A percentile compares a stretch with the other conserved stretches of the same genome.
These are phyloP conservation scores for Nesoenas mayeri DNA, from an alignment of 2,113 vertebrate species.

Conservation along the genomic window DNA sequence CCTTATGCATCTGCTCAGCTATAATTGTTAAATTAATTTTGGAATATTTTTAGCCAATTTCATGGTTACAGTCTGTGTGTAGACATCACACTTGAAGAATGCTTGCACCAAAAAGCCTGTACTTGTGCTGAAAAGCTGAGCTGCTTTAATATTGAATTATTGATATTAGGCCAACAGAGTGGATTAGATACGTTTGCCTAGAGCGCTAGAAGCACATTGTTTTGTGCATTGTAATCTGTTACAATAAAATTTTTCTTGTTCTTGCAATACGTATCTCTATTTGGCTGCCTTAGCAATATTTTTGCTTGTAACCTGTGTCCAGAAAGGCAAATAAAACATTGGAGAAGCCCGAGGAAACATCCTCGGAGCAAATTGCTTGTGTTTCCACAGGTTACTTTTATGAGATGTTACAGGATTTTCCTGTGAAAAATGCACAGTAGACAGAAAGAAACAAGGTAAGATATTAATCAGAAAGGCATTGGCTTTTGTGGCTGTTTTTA, in stretches of 20 bases:
- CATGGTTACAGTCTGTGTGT: neutral
- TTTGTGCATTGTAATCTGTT: neutral
- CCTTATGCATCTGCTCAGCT: neutral
- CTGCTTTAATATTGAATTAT: conserved; percentile 3
- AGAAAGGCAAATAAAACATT: neutral
- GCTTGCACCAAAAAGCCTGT: neutral
- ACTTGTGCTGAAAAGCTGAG: neutral
- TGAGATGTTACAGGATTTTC: neutral
- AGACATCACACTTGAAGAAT: neutral
- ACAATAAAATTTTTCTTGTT: neutral
- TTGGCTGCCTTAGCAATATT: neutral
- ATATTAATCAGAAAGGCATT: neutral
- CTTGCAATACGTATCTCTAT: neutral
- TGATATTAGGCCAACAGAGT: neutral
- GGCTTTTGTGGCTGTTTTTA: neutral
- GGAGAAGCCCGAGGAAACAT: neutral
- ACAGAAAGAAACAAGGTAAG: neutral
- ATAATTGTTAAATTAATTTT: neutral
- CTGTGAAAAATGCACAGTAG: neutral
- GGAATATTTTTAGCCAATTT: neutral
- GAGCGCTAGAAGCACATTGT: neutral
- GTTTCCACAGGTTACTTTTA: neutral
- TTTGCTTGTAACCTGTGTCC: neutral
- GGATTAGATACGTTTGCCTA: neutral
- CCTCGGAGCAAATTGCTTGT: neutral